phyloP scores from a whole-genome alignment of 2,797 vertebrate species.

The Eupleurogrammus muticus region DNA sequence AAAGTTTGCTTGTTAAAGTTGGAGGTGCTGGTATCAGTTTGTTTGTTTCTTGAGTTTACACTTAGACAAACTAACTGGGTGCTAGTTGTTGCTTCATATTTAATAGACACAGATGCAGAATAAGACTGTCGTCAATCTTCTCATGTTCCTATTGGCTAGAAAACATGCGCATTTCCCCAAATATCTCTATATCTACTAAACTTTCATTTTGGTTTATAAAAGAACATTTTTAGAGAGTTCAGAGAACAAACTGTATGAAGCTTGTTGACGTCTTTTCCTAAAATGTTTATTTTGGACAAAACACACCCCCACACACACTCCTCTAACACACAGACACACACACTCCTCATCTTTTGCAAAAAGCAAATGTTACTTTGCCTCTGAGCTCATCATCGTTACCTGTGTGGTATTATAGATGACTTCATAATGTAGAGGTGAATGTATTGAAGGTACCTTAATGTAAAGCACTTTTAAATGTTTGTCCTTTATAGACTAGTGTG shows the following conservation, averaged over 20 bases:
- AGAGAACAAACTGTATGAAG: background rate
- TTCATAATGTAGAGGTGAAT: conserved; percentile 76
- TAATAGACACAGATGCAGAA: background rate
- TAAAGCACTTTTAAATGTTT: conserved; percentile 85
- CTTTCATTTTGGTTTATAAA: background rate
- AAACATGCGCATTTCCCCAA: conserved; percentile 3
- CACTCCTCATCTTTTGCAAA: conserved; percentile 55
- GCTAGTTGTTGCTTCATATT: conserved; percentile 4
- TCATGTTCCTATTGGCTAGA: background rate
- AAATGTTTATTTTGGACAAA: conserved; percentile 11
- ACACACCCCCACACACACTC: conserved; percentile 12
- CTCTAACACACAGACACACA: conserved; percentile 1
- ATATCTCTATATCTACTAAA: too few relatives aligned
- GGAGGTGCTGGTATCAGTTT: background rate
- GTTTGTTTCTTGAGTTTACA: background rate
- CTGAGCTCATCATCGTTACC: conserved; percentile 50
- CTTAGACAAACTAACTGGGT: background rate
- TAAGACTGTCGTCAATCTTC: background rate
- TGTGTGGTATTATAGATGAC: conserved; percentile 67
- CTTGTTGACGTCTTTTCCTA: background rate
- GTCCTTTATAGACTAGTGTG: conserved; percentile 64
- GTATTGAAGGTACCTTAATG: conserved; percentile 80
- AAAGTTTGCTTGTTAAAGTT: too few relatives aligned
- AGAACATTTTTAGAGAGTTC: background rate
- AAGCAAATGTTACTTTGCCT: conserved; percentile 58